Percentiles rank a stretch among this genome's conserved stretches.
phyloP scores from a whole-genome alignment of 2,888 invertebrate genomes.

The Elysia crispata region DNA sequence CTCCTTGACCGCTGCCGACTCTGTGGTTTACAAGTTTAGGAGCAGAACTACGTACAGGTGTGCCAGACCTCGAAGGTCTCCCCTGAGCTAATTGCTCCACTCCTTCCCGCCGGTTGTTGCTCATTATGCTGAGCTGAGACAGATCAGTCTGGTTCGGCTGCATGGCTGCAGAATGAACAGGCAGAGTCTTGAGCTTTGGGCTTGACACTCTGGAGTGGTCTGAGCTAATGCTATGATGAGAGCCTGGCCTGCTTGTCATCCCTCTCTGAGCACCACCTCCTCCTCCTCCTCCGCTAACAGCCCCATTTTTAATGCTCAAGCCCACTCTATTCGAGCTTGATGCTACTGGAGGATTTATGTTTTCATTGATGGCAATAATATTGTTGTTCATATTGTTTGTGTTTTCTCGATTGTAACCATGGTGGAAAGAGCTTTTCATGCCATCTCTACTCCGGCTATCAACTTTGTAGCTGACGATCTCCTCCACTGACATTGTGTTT shows the following conservation, averaged over 20 bases:
- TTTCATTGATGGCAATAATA: slow-evolving; percentile 17
- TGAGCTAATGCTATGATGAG: not conserved
- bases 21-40: slow-evolving; percentile 36
- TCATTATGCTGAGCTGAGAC: slow-evolving; percentile 11
- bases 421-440: slow-evolving; percentile 17
- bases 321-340: not conserved
- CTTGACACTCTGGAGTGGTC: not conserved
- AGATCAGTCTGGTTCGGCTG: not conserved
- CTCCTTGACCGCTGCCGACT: not conserved
- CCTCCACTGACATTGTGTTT: slow-evolving; percentile 62
- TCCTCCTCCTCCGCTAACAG: not conserved
- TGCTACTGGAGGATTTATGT: not conserved
- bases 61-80: not conserved
- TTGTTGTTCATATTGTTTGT: slow-evolving; percentile 26
- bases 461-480: slow-evolving; percentile 57
- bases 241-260: slow-evolving; percentile 15
- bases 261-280: not conserved
- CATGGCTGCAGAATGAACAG: slow-evolving; percentile 18
- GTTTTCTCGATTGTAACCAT: not conserved
- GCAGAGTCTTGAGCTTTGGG: slow-evolving; percentile 35
- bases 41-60: slow-evolving; percentile 44
- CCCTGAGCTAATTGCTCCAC: too few relatives aligned
- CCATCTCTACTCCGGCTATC: slow-evolving; percentile 36
- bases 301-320: too few relatives aligned
- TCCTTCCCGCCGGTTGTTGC: not conserved